Conservation (phyloP, 2,797 vertebrate species). For the Tenualosa thibaudeaui region DNA sequence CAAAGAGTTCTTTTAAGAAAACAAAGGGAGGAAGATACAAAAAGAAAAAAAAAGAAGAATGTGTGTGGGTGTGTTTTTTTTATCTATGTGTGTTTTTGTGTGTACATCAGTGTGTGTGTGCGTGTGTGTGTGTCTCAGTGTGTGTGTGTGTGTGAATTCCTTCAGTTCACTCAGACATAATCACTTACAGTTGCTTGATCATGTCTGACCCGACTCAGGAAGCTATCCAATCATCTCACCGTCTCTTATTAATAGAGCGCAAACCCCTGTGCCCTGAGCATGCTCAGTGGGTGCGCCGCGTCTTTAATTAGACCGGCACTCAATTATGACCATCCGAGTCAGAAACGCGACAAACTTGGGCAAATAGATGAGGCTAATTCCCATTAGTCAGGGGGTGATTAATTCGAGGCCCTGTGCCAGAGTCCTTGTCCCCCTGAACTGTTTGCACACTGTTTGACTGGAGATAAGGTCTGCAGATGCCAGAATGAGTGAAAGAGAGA, state of each 20-base stretch:
- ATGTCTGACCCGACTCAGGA: slow-evolving; percentile 35
- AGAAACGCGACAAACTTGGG: slow-evolving; percentile 27
- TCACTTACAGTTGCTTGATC: slow-evolving; percentile 34
- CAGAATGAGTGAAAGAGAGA: slow-evolving; percentile 26
- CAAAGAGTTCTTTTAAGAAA: background rate
- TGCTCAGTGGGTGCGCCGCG: slow-evolving; percentile 41
- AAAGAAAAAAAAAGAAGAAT: background rate
- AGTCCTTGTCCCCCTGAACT: background rate
- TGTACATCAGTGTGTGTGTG: background rate
- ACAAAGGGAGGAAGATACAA: background rate
- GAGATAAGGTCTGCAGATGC: slow-evolving; percentile 49
- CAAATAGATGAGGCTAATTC: slow-evolving; percentile 48
- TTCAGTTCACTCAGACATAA: background rate
- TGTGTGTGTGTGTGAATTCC: background rate
- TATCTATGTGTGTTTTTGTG: background rate
- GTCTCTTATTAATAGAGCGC: slow-evolving; percentile 45
- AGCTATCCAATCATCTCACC: slow-evolving; percentile 24
- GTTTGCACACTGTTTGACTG: slow-evolving; percentile 41
- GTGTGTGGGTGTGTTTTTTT: background rate
- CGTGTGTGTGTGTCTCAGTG: background rate
- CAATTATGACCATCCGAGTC: slow-evolving; percentile 43
- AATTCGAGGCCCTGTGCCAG: slow-evolving; percentile 28
- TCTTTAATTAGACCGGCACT: slow-evolving; percentile 49
- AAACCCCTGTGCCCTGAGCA: slow-evolving; percentile 28
- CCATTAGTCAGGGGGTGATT: slow-evolving; percentile 47